Evolutionary conservation across 2,113 vertebrate species (phyloP), one percentile per base, ranked within the genome.

Genomic region (Hyperoodon ampullatus): DNA sequence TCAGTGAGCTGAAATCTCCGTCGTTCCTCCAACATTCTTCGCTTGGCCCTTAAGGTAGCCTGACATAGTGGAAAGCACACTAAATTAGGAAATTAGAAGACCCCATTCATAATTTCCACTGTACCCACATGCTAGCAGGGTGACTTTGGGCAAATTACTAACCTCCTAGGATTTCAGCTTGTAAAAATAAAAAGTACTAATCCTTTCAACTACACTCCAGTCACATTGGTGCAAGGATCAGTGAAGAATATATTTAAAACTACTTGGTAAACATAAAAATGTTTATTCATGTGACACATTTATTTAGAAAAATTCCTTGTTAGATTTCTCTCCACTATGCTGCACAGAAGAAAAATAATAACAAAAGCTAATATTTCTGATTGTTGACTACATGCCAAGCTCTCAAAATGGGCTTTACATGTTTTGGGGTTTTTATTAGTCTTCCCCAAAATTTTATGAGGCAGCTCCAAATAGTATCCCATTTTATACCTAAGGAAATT

Each of bases 261-360:
- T 50, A 50, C n/a, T 63, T 68, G 23, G 13, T n/a, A 88, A 95
- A 88, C 39, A 72, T 53, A 65, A 77, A 87, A 86, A 63, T 81
- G 42, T 87, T 92, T 78, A 92, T 72, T 50, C 18, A 81, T 74
- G 33, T 35, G 72, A 42, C 39, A 74, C 9, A 50, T 71, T 92
- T 85, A 72, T 65, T 94, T 88, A 80, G 72, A 95, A 92, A 87
- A 60, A 72, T 39, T 81, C 23, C 58, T 81, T 71, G 58, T 35
- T 75, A 44, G 53, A 66, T 66, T 68, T 88, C 60, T 68, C 77
- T 58, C 39, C 60, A 75, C 39, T 71, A 9, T 81, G 33, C 15
- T 74, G 88, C 33, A 88, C 7, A 83, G 50, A 39, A 58, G 61
- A 86, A 60, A 60, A 44, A 42, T 30, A 81, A 44, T 3, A 89